Conservation (phyloP, 2,113 vertebrate genomes). For the Dolichotis patagonum region DNA sequence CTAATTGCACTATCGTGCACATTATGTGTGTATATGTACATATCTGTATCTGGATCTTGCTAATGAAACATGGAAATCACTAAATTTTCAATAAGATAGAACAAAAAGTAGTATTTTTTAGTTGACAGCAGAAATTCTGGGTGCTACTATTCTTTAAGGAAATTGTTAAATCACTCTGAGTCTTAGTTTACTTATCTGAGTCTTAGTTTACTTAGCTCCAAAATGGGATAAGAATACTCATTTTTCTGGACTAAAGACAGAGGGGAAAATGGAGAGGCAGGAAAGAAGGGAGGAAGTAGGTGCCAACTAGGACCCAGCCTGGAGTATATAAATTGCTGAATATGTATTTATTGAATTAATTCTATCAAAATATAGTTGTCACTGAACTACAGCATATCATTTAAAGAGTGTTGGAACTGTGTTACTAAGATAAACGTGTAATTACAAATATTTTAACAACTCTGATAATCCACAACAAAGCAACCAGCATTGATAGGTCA, state of each 20-base stretch:
- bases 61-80: constrained; percentile 17
- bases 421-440: background rate
- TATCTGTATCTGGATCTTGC: background rate
- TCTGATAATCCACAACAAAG: background rate
- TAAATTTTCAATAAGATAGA: background rate
- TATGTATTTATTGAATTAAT: background rate
- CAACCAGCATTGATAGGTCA: background rate
- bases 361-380: background rate
- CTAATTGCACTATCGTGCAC: background rate
- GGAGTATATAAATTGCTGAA: background rate
- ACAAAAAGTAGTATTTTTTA: background rate
- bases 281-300: background rate
- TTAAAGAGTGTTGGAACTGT: background rate
- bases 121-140: background rate
- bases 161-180: background rate
- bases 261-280: background rate
- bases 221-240: background rate
- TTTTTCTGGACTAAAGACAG: background rate
- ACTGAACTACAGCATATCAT: background rate
- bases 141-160: background rate
- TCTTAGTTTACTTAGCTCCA: background rate
- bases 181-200: background rate
- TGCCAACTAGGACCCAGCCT: background rate
- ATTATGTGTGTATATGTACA: background rate
- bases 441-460: constrained; percentile 21